phyloP scores from a whole-genome alignment of 2,888 invertebrate species.

The Xanthostigma xanthostigma region DNA sequence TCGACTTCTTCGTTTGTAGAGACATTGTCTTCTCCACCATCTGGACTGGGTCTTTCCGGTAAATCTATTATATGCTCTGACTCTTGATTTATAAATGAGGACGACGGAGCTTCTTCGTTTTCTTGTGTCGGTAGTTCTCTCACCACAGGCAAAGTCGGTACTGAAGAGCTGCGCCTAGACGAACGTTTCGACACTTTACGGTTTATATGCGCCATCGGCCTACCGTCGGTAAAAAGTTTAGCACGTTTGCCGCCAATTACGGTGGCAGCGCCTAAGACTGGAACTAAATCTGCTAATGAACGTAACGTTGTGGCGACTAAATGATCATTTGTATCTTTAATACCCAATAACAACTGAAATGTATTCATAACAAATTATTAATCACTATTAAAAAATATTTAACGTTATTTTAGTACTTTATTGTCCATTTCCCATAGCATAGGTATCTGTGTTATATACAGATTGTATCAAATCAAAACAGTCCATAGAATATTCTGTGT shows the following conservation, averaged over 20 bases:
- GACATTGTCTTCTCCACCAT: slow-evolving; percentile 62
- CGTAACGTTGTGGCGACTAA: slow-evolving; percentile 69
- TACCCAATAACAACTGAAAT: slow-evolving; percentile 57
- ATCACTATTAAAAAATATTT: neutral
- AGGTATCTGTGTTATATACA: neutral
- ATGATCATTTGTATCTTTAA: slow-evolving; percentile 72
- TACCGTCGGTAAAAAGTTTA: slow-evolving; percentile 72
- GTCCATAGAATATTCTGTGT: too few species aligned
- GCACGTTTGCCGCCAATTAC: slow-evolving; percentile 73
- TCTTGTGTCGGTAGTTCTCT: slow-evolving; percentile 10
- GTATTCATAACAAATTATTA: neutral
- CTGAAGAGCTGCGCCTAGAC: slow-evolving; percentile 3
- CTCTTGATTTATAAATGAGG: neutral
- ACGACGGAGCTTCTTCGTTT: slow-evolving; percentile 6
- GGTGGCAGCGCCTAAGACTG: slow-evolving; percentile 67
- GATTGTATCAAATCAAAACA: too few species aligned
- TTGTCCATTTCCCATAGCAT: neutral
- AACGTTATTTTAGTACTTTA: neutral
- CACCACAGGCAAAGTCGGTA: slow-evolving; percentile 11
- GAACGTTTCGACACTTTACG: slow-evolving; percentile 2
- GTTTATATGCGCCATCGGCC: slow-evolving; percentile 39
- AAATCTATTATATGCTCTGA: slow-evolving; percentile 29
- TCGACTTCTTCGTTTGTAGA: slow-evolving; percentile 28
- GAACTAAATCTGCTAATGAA: slow-evolving; percentile 70
- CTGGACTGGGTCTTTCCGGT: slow-evolving; percentile 65